Conservation (phyloP, 2,888 invertebrate genomes). For the Drosophila histrio region DNA sequence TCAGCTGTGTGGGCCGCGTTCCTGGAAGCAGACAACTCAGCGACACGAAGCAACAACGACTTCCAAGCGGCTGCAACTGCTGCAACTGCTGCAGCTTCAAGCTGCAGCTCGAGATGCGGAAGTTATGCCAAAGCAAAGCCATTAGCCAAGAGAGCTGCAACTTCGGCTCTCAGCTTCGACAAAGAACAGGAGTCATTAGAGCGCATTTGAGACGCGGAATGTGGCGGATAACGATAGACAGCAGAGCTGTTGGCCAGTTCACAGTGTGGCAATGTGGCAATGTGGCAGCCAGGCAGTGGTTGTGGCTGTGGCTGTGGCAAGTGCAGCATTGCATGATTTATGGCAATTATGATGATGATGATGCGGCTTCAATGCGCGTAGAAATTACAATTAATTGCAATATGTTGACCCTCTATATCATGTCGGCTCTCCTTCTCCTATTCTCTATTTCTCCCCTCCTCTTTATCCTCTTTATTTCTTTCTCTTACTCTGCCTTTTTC, state of each 20-base stretch:
- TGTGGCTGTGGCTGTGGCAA: slow-evolving; percentile 51
- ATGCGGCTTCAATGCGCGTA: slow-evolving; percentile 63
- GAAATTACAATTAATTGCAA: slow-evolving; percentile 76
- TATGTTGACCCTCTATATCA: slow-evolving; percentile 30
- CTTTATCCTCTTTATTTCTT: neutral
- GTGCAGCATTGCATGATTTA: slow-evolving; percentile 79
- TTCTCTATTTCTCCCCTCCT: neutral
- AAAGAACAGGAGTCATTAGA: slow-evolving; percentile 81
- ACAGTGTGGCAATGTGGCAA: neutral
- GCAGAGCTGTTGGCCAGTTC: neutral
- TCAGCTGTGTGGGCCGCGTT: slow-evolving; percentile 59
- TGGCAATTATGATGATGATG: slow-evolving; percentile 74
- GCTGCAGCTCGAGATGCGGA: slow-evolving; percentile 65
- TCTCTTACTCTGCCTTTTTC: neutral
- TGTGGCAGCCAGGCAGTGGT: neutral
- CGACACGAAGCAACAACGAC: neutral
- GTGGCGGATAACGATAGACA: slow-evolving; percentile 42
- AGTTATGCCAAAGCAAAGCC: slow-evolving; percentile 57
- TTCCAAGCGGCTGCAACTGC: too few relatives aligned
- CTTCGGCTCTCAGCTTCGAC: slow-evolving; percentile 40
- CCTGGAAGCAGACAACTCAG: slow-evolving; percentile 38
- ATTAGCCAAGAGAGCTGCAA: slow-evolving; percentile 40
- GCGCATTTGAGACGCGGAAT: slow-evolving; percentile 76
- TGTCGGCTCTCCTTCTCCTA: neutral
- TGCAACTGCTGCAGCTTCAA: too few relatives aligned